Evolutionary conservation across 2,888 invertebrate species (phyloP), one percentile per base, ranked within the genome.

Genomic region (Physocephala rufipes): DNA sequence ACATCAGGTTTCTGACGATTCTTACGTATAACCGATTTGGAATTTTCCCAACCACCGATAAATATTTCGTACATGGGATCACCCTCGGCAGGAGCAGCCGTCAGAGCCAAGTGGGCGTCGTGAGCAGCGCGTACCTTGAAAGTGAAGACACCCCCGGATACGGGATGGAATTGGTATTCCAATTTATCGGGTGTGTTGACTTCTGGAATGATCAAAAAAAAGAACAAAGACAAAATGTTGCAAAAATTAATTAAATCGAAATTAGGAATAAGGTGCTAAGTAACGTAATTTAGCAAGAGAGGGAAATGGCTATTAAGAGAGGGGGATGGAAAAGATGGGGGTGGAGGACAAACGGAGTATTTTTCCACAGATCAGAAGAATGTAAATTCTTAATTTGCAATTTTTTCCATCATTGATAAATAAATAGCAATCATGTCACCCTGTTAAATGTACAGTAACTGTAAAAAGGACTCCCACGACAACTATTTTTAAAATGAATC

Each of bases 11-110:
- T 90, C 74, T 90, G 87, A 82, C 90, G 89, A 87, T 95, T 93
- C 81, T 90, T 91, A 72, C 95, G 91, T 82, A 95, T 93, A 0
- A 94, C 92, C 45, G 93, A 94, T 86, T 94, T 95, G 74, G 89
- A 87, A 85, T 96, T 95, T 28, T 90, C 90, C 96, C 95, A 96
- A 43, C 95, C 95, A 36, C 96, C 96, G 79, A 96, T 89, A 87
- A 95, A 93, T 67, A 96, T 84, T 89, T 96, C 96, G 82, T 92
- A 91, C 88, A 95, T 93, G 26, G 94, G 95, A 65, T 91, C 90
- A 12, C 89, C 86, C 77, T 92, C 93, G 61, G 88, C 87, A 2
- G 94, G 91, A 0, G 90, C 90, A 70, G 90, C 87, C 15, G 93
- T 91, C 15, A 96, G 90, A 0, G 94, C 94, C 78, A 96, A 81